phyloP scores from a whole-genome alignment of 2,797 vertebrate species.

The Mus caroli region DNA sequence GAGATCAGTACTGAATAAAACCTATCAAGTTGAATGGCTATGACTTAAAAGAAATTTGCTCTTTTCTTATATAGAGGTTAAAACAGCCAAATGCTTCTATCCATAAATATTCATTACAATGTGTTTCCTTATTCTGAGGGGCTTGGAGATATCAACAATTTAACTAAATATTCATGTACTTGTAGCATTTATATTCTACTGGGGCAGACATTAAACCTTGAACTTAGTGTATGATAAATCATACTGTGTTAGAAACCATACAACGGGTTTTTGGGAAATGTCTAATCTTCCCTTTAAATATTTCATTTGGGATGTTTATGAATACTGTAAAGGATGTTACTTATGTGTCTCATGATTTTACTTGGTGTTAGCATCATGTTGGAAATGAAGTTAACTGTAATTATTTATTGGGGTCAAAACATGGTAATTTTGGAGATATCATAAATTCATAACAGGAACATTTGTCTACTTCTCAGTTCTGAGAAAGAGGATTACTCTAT shows the following conservation, averaged over 20 bases:
- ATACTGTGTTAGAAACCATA: neutral
- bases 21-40: neutral
- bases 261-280: neutral
- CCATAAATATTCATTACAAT: neutral
- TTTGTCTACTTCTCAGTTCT: neutral
- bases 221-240: neutral
- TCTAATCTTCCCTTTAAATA: neutral
- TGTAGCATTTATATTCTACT: neutral
- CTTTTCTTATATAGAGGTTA: slow-evolving; percentile 15
- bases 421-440: neutral
- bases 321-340: neutral
- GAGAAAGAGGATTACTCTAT: neutral
- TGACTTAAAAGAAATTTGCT: neutral
- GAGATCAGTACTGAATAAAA: neutral
- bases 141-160: neutral
- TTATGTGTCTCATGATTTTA: neutral
- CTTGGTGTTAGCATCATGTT: neutral
- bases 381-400: neutral
- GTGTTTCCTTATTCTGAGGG: neutral
- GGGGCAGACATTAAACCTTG: neutral
- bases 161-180: neutral
- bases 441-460: slow-evolving; percentile 10
- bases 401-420: neutral
- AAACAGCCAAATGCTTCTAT: neutral
- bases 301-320: neutral